phyloP scores from a whole-genome alignment of 2,888 invertebrate genomes.

The Carterocephalus palaemon region DNA sequence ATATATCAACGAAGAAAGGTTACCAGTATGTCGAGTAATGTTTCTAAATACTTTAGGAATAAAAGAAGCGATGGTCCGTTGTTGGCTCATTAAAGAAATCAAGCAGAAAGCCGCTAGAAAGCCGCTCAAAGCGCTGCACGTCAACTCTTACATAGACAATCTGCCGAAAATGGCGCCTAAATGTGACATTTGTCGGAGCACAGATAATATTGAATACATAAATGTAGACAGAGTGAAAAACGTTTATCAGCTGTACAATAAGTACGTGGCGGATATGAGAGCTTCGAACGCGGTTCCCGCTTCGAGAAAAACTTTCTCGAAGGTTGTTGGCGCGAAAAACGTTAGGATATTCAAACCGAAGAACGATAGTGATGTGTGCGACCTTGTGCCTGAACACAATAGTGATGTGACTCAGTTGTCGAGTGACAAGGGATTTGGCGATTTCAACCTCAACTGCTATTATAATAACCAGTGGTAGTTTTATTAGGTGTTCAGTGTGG shows the following conservation, averaged over 20 bases:
- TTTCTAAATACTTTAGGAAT: slow-evolving; percentile 57
- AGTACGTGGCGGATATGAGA: slow-evolving; percentile 47
- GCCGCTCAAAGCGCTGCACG: slow-evolving; percentile 47
- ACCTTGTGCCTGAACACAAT: slow-evolving; percentile 48
- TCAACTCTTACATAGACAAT: slow-evolving; percentile 47
- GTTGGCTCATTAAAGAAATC: slow-evolving; percentile 42
- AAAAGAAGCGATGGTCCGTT: slow-evolving; percentile 57
- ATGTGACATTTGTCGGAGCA: slow-evolving; percentile 42
- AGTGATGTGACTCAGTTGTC: slow-evolving; percentile 20
- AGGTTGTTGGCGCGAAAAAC: slow-evolving; percentile 46
- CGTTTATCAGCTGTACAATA: slow-evolving; percentile 48
- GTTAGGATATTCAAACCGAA: slow-evolving; percentile 56
- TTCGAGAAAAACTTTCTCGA: slow-evolving; percentile 57
- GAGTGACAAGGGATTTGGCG: slow-evolving; percentile 16
- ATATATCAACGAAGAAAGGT: slow-evolving; percentile 34
- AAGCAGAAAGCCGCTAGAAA: slow-evolving; percentile 39
- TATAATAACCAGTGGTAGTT: slow-evolving; percentile 30
- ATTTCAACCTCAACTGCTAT: slow-evolving; percentile 27
- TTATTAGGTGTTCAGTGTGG: too few relatives aligned
- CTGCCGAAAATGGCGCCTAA: slow-evolving; percentile 47
- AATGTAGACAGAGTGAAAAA: slow-evolving; percentile 48
- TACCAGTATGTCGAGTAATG: slow-evolving; percentile 49
- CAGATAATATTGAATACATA: slow-evolving; percentile 41
- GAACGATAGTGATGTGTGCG: slow-evolving; percentile 50
- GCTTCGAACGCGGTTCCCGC: slow-evolving; percentile 38